phyloP scores from a whole-genome alignment of 2,888 invertebrate genomes.

The Phorcus lineatus region DNA sequence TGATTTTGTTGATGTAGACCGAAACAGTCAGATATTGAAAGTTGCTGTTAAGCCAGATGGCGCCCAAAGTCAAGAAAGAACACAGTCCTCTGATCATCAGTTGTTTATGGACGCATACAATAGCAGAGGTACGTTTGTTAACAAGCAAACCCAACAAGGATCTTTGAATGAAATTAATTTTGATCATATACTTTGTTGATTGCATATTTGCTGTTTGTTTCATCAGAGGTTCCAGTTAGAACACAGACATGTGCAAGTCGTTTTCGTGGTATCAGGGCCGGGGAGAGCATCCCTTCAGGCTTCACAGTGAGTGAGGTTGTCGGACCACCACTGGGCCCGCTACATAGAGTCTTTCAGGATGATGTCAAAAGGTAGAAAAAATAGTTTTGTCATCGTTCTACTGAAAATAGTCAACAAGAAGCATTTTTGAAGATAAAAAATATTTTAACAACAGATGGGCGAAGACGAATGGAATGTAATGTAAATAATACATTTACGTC shows the following conservation, averaged over 20 bases:
- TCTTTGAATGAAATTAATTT: not conserved
- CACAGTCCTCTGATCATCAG: too few relatives aligned
- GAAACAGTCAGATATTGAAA: not conserved
- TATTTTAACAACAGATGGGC: too few relatives aligned
- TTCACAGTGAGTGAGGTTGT: not conserved
- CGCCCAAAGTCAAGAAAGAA: too few relatives aligned
- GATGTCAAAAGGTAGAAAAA: conserved; percentile 11
- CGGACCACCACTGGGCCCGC: not conserved
- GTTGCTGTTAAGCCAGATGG: not conserved
- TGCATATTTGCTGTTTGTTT: not conserved
- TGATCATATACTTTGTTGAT: not conserved
- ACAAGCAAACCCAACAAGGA: too few relatives aligned
- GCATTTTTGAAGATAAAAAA: too few relatives aligned
- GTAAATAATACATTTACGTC: too few relatives aligned
- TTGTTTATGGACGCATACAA: too few relatives aligned
- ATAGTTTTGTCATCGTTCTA: too few relatives aligned
- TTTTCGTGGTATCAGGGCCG: not conserved
- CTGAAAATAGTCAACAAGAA: too few relatives aligned
- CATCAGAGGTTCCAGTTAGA: not conserved
- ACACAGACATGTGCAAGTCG: not conserved
- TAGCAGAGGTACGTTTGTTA: too few relatives aligned
- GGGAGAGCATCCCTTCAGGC: not conserved
- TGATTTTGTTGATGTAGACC: conserved; percentile 8
- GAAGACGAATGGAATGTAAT: too few relatives aligned
- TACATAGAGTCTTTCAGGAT: not conserved